phyloP scores from a whole-genome alignment of 2,113 vertebrate species.

The Mellivora capensis region DNA sequence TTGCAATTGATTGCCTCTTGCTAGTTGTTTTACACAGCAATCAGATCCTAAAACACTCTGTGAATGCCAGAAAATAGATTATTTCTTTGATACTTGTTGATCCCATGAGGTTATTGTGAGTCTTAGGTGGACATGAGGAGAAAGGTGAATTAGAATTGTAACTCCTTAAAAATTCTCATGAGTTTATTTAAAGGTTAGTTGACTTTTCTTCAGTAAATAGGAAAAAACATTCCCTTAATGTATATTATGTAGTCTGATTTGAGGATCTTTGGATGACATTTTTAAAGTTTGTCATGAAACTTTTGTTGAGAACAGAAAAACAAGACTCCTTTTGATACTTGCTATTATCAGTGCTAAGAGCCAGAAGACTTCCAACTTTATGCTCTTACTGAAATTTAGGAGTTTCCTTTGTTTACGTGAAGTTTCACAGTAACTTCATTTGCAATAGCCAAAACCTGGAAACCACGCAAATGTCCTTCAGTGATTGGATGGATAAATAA shows the following conservation, averaged over 20 bases:
- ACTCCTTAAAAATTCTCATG: neutral
- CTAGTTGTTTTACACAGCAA: neutral
- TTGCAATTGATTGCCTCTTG: neutral
- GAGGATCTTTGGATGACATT: neutral
- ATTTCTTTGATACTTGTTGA: neutral
- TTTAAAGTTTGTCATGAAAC: constrained; percentile 32
- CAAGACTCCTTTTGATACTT: neutral
- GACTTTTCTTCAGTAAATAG: neutral
- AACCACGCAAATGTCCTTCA: too few relatives aligned
- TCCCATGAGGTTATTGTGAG: neutral
- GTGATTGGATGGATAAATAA: too few relatives aligned
- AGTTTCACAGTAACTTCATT: neutral
- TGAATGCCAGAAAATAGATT: neutral
- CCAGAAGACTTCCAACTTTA: neutral
- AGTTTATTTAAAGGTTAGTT: neutral
- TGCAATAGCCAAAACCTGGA: neutral
- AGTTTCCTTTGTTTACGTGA: neutral
- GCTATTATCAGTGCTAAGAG: neutral
- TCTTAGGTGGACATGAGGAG: neutral
- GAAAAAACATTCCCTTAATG: neutral
- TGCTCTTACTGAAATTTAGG: neutral
- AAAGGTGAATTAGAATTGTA: neutral
- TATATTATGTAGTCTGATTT: neutral
- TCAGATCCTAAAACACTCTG: neutral
- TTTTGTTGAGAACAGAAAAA: constrained; percentile 4